phyloP scores from a whole-genome alignment of 2,113 vertebrate species.

The Chitala chitala region DNA sequence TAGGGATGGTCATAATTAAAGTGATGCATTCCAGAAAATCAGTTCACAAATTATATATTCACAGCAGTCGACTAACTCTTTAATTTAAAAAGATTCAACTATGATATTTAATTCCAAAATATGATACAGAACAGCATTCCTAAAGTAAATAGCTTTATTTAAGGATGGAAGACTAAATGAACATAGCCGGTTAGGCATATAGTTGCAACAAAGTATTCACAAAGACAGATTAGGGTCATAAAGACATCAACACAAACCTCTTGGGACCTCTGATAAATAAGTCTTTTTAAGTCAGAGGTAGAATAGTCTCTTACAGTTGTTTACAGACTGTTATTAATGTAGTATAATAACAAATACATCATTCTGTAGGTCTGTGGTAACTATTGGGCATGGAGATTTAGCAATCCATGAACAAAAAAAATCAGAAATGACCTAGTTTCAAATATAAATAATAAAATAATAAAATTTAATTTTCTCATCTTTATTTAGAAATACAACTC shows the following conservation, averaged over 20 bases:
- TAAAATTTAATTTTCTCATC: too few relatives aligned
- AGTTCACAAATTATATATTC: too few relatives aligned
- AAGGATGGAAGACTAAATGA: neutral
- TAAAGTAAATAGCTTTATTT: neutral
- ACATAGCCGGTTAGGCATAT: neutral
- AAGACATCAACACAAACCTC: conserved; percentile 3
- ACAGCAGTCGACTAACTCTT: too few relatives aligned
- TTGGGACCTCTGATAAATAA: neutral
- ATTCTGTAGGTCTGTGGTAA: conserved; percentile 1
- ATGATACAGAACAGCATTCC: too few relatives aligned
- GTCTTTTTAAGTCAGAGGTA: neutral
- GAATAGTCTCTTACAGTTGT: neutral
- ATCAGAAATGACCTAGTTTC: too few relatives aligned
- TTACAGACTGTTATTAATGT: neutral
- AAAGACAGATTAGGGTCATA: neutral
- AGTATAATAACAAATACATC: neutral
- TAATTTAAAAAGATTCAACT: too few relatives aligned
- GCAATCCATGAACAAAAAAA: neutral
- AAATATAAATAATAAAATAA: too few relatives aligned
- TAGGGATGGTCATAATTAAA: too few relatives aligned
- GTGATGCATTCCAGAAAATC: too few relatives aligned
- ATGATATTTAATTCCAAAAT: too few relatives aligned
- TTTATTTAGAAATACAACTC: too few relatives aligned
- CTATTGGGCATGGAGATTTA: neutral
- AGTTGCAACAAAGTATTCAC: neutral